Base-by-base conservation (phyloP, 2,888 invertebrate species). In the Eulithis prunata region DNA sequence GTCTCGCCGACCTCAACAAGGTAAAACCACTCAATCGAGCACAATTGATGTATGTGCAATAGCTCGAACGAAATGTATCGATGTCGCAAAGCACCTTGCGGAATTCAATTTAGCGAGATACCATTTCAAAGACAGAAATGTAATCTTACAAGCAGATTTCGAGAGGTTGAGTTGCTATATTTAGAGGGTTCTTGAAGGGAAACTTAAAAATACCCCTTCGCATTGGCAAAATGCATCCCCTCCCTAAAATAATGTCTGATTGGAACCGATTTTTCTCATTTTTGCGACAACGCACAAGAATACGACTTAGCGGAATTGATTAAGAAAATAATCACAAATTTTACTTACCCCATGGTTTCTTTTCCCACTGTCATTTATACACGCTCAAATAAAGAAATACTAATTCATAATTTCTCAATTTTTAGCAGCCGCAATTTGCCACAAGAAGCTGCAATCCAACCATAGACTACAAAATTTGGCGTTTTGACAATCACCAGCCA, bases 281-380 rank as follows among this genome's bases (percentile, higher is more conserved):
- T 72, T 71, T 36, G 47, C 63, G 52, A 28, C 6, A 28, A 62
- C 66, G 63, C 66, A 68, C 32, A 46, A 13, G 12, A 36, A 36
- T 51, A 43, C 57, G 62, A 41, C 38, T 8, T 60, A 38, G 45
- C 64, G n/a, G 59, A 75, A 67, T 68, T 71, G 66, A 74, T 75
- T 45, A 51, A 49, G 10, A 8, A 66, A 62, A 66, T 47, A 71
- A 62, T 64, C 28, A 28, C 61, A 8, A 14, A 76, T 66, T 64
- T 57, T 80, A 94, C 94, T 95, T 89, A 96, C 96, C 96, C 96
- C 96, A 96, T 96, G 79, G 95, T 95, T 93, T 96, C 96, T 93
- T 96, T 96, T 93, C 96, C 96, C 89, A 95, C 95, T 94, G 96
- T 96, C 96, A 96, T 96, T 94, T 94, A 94, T 89, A 90, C 86